Percentiles rank a stretch among this genome's conserved stretches.
These are phyloP conservation scores for Mus caroli DNA, from an alignment of 2,797 vertebrate genomes.

Conservation along the genomic window DNA sequence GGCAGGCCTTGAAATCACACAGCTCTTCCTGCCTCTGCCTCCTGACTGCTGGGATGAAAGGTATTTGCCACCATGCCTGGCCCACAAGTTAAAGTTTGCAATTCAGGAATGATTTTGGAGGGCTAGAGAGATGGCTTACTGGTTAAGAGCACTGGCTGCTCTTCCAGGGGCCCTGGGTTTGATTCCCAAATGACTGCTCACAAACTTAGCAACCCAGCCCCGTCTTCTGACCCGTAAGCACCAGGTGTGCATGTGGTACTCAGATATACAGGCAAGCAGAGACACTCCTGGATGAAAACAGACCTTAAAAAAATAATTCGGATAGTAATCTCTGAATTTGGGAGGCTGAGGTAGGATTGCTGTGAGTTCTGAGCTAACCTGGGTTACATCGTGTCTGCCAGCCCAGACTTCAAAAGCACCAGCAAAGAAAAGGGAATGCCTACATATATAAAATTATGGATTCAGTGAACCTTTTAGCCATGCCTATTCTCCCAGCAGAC, in stretches of 20 bases:
- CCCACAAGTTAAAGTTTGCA: conserved; percentile 2
- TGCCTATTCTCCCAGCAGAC: not conserved
- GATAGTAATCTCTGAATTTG: not conserved
- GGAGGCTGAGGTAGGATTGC: not conserved
- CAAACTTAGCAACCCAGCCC: not conserved
- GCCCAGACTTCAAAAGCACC: not conserved
- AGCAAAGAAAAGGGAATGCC: not conserved
- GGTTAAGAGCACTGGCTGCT: not conserved
- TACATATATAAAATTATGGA: not conserved
- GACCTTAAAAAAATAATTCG: not conserved
- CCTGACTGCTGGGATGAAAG: not conserved
- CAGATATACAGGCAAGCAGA: not conserved
- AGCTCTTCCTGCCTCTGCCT: not conserved
- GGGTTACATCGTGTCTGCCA: not conserved
- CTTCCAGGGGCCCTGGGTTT: not conserved
- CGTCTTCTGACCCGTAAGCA: not conserved
- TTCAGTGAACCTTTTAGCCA: not conserved
- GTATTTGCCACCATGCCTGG: not conserved
- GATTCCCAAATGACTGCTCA: not conserved
- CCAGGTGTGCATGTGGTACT: not conserved
- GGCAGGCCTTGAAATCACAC: not conserved
- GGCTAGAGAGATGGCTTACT: not conserved
- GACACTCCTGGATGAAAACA: not conserved
- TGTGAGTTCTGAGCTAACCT: not conserved
- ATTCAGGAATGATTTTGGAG: conserved; percentile 40